These are phyloP conservation scores for Merluccius polli DNA, from an alignment of 2,797 vertebrate genomes.

Conservation along the genomic window DNA sequence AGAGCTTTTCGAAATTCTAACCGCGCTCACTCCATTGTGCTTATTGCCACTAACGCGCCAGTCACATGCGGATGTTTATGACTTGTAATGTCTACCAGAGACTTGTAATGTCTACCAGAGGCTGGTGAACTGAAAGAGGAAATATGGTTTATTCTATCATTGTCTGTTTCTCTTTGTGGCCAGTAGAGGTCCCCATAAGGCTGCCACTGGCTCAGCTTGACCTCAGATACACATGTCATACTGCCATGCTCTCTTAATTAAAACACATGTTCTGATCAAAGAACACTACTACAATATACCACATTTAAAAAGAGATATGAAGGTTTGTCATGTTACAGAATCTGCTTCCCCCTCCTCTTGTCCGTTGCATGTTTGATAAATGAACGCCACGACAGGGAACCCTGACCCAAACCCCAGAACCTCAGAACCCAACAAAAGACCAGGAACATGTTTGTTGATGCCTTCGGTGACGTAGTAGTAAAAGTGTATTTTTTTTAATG, in stretches of 20 bases:
- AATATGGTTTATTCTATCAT: not conserved
- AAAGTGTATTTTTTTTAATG: conserved; percentile 66
- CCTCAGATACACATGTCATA: conserved; percentile 25
- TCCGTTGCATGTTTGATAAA: conserved; percentile 71
- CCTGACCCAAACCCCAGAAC: conserved; percentile 21
- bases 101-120: not conserved
- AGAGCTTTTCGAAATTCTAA: conserved; percentile 15
- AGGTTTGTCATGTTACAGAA: not conserved
- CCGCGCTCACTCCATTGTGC: conserved; percentile 8
- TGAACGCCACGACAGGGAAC: conserved; percentile 57
- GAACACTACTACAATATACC: not conserved
- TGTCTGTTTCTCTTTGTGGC: conserved; percentile 39
- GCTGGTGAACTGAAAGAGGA: conserved; percentile 7
- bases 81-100: conserved; percentile 4
- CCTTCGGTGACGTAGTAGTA: conserved; percentile 62
- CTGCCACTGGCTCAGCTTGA: not conserved
- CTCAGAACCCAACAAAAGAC: conserved; percentile 23
- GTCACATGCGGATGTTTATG: not conserved
- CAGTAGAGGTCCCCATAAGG: conserved; percentile 60
- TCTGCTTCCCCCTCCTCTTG: conserved; percentile 15
- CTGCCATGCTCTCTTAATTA: conserved; percentile 28
- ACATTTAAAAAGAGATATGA: conserved; percentile 11
- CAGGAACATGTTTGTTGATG: conserved; percentile 45
- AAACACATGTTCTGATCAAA: conserved; percentile 2
- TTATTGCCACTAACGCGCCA: conserved; percentile 18